Conservation (phyloP, 2,888 invertebrate species). For the Philereme vetulata region DNA sequence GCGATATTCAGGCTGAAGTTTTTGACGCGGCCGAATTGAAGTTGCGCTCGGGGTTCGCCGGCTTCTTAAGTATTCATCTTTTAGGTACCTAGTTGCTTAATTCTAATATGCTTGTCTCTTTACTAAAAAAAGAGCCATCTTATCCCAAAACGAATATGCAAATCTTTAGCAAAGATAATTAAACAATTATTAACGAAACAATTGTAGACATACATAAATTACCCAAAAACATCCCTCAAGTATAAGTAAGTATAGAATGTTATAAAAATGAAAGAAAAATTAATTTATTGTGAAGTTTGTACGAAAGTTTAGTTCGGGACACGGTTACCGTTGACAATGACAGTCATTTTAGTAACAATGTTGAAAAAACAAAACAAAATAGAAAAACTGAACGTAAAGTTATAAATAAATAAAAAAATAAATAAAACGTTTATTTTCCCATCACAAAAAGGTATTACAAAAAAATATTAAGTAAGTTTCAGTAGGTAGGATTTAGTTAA, state of each 20-base stretch:
- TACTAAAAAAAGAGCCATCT: conserved; percentile 11
- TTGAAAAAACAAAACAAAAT: background rate
- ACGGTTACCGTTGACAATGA: conserved; percentile 19
- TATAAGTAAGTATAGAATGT: background rate
- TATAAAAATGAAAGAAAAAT: conserved; percentile 3
- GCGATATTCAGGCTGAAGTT: no score
- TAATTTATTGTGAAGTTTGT: conserved; percentile 11
- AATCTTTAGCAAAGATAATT: conserved; percentile 3
- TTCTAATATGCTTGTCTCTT: conserved; percentile 9
- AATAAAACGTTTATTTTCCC: no score
- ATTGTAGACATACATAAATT: background rate
- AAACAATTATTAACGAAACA: background rate
- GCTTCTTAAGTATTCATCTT: no score
- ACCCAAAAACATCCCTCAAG: background rate
- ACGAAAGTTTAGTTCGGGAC: conserved; percentile 17
- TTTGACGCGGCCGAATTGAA: no score
- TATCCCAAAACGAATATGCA: conserved; percentile 10
- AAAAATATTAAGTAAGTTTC: no score
- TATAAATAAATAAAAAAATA: no score
- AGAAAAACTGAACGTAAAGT: no score
- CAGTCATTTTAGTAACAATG: conserved; percentile 2
- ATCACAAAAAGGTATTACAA: no score
- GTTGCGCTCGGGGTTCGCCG: no score
- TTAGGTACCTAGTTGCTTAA: background rate
- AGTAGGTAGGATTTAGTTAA: no score